Evolutionary conservation across 1,140 invertebrate species (phyloP).

Genomic region (Bombus polaris): DNA sequence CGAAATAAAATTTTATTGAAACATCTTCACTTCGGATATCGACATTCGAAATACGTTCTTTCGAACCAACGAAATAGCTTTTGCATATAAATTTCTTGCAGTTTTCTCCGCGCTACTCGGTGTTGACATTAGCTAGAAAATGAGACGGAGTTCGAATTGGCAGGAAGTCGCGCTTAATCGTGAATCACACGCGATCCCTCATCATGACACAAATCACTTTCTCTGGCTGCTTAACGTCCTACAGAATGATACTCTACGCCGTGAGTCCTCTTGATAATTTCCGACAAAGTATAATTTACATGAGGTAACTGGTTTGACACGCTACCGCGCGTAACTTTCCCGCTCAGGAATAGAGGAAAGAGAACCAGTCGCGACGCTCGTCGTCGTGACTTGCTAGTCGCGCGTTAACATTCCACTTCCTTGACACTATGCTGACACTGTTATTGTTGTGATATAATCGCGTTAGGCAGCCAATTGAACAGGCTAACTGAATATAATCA

Average conservation of each 20-base stretch:
- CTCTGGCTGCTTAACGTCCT: slow-evolving; percentile 22
- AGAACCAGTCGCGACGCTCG: neutral
- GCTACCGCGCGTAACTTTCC: slow-evolving; percentile 23
- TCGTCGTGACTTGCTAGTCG: neutral
- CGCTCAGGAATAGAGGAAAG: neutral
- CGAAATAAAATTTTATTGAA: neutral
- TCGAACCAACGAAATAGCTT: neutral
- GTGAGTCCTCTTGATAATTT: neutral
- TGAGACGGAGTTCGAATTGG: too few species aligned
- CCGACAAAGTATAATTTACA: slow-evolving; percentile 33
- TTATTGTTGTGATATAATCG: slow-evolving; percentile 17
- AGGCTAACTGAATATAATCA: neutral
- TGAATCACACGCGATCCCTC: slow-evolving; percentile 19
- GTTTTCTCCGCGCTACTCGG: neutral
- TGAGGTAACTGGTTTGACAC: slow-evolving; percentile 23
- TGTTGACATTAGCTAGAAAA: neutral
- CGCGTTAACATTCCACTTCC: slow-evolving; percentile 13
- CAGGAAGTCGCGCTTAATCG: neutral
- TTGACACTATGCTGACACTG: neutral
- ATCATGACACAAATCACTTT: slow-evolving; percentile 37
- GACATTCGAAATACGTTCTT: too few species aligned
- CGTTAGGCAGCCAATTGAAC: neutral
- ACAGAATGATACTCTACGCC: neutral
- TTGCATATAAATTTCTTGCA: neutral
- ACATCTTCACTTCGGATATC: neutral